Percentiles rank a stretch among this genome's conserved stretches.
phyloP scores from a whole-genome alignment of 2,888 invertebrate species.

The Phymatocera aterrima region DNA sequence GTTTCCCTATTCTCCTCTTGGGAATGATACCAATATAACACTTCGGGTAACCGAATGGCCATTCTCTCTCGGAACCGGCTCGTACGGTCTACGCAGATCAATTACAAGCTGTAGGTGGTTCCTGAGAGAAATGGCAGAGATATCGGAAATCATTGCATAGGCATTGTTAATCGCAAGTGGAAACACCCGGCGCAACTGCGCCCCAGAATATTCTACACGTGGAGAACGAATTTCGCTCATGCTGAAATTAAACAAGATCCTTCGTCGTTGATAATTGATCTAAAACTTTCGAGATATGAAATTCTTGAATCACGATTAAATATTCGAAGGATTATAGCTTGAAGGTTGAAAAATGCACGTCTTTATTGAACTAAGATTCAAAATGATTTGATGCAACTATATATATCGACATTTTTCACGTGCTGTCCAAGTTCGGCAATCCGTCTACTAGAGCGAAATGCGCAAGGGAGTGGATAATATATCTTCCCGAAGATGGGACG shows the following conservation, averaged over 20 bases:
- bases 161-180: neutral
- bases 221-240: too few species aligned
- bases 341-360: neutral
- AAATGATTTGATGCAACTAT: slow-evolving; percentile 12
- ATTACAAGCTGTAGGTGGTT: slow-evolving; percentile 39
- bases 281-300: too few species aligned
- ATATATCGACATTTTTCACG: slow-evolving; percentile 15
- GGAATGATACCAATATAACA: slow-evolving; percentile 30
- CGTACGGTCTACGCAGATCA: neutral
- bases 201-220: too few species aligned
- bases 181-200: too few species aligned
- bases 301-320: too few species aligned
- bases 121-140: neutral
- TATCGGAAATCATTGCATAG: neutral
- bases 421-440: slow-evolving; percentile 21
- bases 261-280: too few species aligned
- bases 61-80: slow-evolving; percentile 13
- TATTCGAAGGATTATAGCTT: neutral
- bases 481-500: slow-evolving; percentile 20
- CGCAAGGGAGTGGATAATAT: slow-evolving; percentile 21
- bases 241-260: too few species aligned
- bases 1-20: slow-evolving; percentile 9
- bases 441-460: neutral
- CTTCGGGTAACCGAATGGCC: slow-evolving; percentile 8
- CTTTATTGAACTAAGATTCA: neutral